Evolutionary conservation across 2,888 invertebrate species (phyloP).

Genomic region (Tridacna gigas): DNA sequence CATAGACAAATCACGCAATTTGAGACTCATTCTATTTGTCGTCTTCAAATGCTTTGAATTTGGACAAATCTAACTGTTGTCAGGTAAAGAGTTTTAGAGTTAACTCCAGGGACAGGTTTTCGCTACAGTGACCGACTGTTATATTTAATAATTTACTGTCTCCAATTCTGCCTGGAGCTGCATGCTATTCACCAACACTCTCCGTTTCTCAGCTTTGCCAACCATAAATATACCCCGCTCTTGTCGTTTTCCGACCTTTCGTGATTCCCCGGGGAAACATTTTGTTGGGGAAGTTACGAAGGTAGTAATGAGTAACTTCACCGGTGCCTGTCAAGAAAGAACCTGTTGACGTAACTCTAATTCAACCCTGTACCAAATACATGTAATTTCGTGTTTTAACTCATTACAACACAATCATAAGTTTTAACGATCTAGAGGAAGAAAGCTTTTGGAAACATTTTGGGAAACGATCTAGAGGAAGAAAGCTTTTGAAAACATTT

Average conservation of each 20-base stretch:
- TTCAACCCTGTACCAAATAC: background rate
- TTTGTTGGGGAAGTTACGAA: slow-evolving; percentile 7
- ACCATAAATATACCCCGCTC: background rate
- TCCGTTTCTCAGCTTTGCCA: background rate
- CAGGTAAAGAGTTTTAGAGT: background rate
- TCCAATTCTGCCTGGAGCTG: background rate
- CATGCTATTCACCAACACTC: background rate
- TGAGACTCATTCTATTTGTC: too few relatives aligned
- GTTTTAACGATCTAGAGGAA: too few relatives aligned
- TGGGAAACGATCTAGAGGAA: too few relatives aligned
- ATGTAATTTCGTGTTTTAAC: too few relatives aligned
- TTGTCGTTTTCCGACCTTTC: background rate
- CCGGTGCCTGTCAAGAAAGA: background rate
- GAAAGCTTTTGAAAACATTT: too few relatives aligned
- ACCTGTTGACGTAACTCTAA: background rate
- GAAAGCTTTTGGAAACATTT: too few relatives aligned
- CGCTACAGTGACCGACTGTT: background rate
- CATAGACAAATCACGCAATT: too few relatives aligned
- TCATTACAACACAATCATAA: too few relatives aligned
- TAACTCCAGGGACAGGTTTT: background rate
- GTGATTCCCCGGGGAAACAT: slow-evolving; percentile 9
- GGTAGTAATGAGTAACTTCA: background rate
- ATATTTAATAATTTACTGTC: slow-evolving; percentile 19
- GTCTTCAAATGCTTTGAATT: too few relatives aligned
- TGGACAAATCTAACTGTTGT: too few relatives aligned